These are phyloP conservation scores for Pteromalus puparum DNA, from an alignment of 1,140 invertebrate species.

Conservation along the genomic window DNA sequence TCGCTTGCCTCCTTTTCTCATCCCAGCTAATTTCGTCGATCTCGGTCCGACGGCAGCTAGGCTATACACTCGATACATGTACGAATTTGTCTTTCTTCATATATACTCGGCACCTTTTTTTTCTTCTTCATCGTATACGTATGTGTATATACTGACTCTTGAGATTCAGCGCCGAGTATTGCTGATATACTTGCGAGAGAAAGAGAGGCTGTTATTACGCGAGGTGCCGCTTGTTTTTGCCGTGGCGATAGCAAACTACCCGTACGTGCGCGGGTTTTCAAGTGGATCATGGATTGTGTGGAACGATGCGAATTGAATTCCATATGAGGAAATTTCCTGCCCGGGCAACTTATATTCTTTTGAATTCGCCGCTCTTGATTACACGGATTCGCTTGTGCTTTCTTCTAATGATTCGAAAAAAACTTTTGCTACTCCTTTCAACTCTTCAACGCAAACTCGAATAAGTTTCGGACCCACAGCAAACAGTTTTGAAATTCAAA, in stretches of 20 bases:
- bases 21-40: not conserved
- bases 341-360: not conserved
- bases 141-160: too few species aligned
- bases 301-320: slow-evolving; percentile 13
- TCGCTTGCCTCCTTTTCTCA: not conserved
- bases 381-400: too few species aligned
- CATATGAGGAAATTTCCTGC: not conserved
- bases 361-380: slow-evolving; percentile 1
- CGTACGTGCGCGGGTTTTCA: slow-evolving; percentile 26
- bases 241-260: slow-evolving; percentile 25
- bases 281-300: not conserved
- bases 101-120: not conserved
- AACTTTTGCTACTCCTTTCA: too few species aligned
- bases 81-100: not conserved
- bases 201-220: slow-evolving; percentile 28
- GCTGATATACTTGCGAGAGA: not conserved
- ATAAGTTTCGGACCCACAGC: too few species aligned
- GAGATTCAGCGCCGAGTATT: not conserved
- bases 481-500: too few species aligned
- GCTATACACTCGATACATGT: not conserved
- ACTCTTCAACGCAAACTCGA: too few species aligned
- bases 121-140: not conserved
- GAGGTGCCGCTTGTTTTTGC: slow-evolving; percentile 29
- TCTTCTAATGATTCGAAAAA: too few species aligned
- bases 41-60: slow-evolving; percentile 16